A percentile compares a stretch with the other conserved stretches of the same genome.
These are phyloP conservation scores for Delia radicum DNA, from an alignment of 1,140 invertebrate species.

Conservation along the genomic window DNA sequence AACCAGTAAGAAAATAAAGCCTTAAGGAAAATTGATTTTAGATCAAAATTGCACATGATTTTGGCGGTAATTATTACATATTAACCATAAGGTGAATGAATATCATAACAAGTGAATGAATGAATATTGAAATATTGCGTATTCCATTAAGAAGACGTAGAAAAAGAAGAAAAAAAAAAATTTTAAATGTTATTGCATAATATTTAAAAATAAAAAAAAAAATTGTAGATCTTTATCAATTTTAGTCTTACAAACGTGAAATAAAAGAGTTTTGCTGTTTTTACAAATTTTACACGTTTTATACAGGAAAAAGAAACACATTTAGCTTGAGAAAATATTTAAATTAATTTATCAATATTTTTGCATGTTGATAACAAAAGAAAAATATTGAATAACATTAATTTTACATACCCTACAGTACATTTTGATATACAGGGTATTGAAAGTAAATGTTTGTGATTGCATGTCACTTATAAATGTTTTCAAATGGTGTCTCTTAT, in stretches of 20 bases:
- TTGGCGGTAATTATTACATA: neutral
- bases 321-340: neutral
- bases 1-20: neutral
- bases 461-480: too few species aligned
- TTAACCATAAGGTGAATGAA: neutral
- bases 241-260: neutral
- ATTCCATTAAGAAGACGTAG: neutral
- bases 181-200: neutral
- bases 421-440: too few species aligned
- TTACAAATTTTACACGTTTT: neutral
- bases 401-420: neutral
- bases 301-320: neutral
- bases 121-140: neutral
- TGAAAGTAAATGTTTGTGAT: too few species aligned
- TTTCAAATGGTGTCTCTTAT: too few species aligned
- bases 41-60: neutral
- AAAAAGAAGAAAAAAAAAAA: neutral
- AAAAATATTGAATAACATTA: too few species aligned
- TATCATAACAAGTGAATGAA: neutral
- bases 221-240: neutral
- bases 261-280: neutral
- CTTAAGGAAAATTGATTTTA: neutral
- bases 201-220: neutral
- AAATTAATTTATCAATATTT: neutral
- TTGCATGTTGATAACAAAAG: neutral